Conservation (phyloP, 2,797 vertebrate species). For the Cuculus canorus region DNA sequence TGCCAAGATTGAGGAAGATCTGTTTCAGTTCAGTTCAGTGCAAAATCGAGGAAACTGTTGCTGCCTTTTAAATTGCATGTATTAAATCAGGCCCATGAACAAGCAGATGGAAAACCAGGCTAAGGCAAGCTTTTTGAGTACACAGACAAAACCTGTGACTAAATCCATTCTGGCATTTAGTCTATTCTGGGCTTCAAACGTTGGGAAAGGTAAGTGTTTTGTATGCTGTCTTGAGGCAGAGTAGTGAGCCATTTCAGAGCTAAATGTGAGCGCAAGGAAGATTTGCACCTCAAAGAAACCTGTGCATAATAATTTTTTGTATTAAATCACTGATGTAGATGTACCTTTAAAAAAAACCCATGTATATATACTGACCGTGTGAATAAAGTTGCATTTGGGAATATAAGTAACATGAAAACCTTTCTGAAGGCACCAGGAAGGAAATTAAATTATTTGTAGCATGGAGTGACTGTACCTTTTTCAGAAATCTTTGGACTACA, state of each 20-base stretch:
- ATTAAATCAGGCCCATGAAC: background rate
- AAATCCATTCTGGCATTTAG: background rate
- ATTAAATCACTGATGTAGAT: background rate
- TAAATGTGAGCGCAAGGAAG: background rate
- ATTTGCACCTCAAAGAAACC: background rate
- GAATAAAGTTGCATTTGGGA: background rate
- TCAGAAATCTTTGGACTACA: background rate
- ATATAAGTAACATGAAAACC: background rate
- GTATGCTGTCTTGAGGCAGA: background rate
- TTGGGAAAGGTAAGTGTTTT: background rate
- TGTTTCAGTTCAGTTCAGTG: background rate
- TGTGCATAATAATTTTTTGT: background rate
- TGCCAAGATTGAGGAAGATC: background rate
- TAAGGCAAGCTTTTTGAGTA: background rate
- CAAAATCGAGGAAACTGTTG: background rate
- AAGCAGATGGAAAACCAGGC: background rate
- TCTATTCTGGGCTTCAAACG: background rate
- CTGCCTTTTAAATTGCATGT: background rate
- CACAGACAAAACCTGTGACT: background rate
- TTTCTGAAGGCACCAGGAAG: background rate
- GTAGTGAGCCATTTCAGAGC: background rate
- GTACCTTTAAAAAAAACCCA: background rate
- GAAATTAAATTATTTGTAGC: background rate
- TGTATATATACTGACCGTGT: background rate
- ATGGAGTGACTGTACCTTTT: background rate